Percentiles rank a stretch among this genome's conserved stretches.
phyloP scores from a whole-genome alignment of 1,140 invertebrate genomes.

The Drosophila oshimai region DNA sequence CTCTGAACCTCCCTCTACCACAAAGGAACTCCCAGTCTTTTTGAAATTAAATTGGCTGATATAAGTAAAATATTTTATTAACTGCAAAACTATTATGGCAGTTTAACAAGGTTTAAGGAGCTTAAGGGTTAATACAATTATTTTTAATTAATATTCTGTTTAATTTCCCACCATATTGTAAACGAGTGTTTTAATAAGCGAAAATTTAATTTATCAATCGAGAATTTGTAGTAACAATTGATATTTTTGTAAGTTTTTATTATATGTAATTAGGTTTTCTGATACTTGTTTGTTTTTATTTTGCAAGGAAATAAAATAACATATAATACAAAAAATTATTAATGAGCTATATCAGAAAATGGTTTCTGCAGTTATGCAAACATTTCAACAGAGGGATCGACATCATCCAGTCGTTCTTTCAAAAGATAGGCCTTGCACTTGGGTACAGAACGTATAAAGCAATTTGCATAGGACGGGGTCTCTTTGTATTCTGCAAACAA shows the following conservation, averaged over 20 bases:
- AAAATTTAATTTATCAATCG: too few relatives aligned
- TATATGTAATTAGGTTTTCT: not conserved
- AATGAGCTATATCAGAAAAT: too few relatives aligned
- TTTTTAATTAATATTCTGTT: not conserved
- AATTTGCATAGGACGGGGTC: not conserved
- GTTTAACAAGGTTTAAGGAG: not conserved
- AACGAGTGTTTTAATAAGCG: too few relatives aligned
- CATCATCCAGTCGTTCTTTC: not conserved
- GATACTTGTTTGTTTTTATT: too few relatives aligned
- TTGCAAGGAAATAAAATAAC: too few relatives aligned
- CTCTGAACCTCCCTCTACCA: not conserved
- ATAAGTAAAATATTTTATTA: not conserved
- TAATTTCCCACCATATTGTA: too few relatives aligned
- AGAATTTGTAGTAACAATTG: too few relatives aligned
- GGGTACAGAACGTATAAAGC: not conserved
- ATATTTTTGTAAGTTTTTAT: not conserved
- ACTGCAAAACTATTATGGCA: not conserved
- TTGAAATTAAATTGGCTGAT: conserved; percentile 17
- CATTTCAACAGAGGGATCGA: not conserved
- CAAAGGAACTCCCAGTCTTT: not conserved
- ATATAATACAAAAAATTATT: too few relatives aligned
- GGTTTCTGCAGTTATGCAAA: not conserved
- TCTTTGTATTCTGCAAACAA: not conserved
- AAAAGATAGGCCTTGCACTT: not conserved
- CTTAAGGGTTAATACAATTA: not conserved